Percentiles rank a stretch among this genome's conserved stretches.
phyloP scores from a whole-genome alignment of 2,113 vertebrate species.

The Seriola rivoliana region DNA sequence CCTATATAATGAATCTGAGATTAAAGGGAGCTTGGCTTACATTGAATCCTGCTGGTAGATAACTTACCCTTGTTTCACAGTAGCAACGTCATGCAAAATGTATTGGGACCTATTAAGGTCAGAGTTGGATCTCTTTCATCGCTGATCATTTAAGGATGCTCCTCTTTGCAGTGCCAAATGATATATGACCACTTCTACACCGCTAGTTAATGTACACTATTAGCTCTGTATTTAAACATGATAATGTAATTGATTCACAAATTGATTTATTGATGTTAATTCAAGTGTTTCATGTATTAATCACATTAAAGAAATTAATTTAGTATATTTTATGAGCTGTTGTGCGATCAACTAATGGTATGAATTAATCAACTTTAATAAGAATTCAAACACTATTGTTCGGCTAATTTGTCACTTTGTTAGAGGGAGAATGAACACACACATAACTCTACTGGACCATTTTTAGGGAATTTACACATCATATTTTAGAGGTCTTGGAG shows the following conservation, averaged over 20 bases:
- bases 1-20: slow-evolving; percentile 17
- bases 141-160: slow-evolving; percentile 82
- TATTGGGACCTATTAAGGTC: slow-evolving; percentile 67
- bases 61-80: slow-evolving; percentile 27
- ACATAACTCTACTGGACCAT: slow-evolving; percentile 61
- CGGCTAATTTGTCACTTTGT: slow-evolving; percentile 86
- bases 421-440: slow-evolving; percentile 82
- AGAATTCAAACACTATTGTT: slow-evolving; percentile 89
- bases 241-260: slow-evolving; percentile 89
- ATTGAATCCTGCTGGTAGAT: slow-evolving; percentile 30
- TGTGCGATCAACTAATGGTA: slow-evolving; percentile 86
- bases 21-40: slow-evolving; percentile 45
- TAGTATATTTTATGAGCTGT: slow-evolving; percentile 85
- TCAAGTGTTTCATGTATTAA: slow-evolving; percentile 88
- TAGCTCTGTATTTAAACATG: slow-evolving; percentile 83
- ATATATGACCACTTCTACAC: slow-evolving; percentile 80
- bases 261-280: slow-evolving; percentile 88
- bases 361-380: slow-evolving; percentile 91
- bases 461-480: slow-evolving; percentile 43
- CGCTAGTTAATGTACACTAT: slow-evolving; percentile 81
- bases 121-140: slow-evolving; percentile 72
- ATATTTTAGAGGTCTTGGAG: slow-evolving; percentile 33
- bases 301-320: slow-evolving; percentile 85
- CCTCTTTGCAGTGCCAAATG: slow-evolving; percentile 71
- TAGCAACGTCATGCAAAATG: slow-evolving; percentile 31